Percentiles rank a stretch among this genome's conserved stretches.
Conservation (phyloP, 2,113 vertebrate genomes). For the Chaetura pelagica region DNA sequence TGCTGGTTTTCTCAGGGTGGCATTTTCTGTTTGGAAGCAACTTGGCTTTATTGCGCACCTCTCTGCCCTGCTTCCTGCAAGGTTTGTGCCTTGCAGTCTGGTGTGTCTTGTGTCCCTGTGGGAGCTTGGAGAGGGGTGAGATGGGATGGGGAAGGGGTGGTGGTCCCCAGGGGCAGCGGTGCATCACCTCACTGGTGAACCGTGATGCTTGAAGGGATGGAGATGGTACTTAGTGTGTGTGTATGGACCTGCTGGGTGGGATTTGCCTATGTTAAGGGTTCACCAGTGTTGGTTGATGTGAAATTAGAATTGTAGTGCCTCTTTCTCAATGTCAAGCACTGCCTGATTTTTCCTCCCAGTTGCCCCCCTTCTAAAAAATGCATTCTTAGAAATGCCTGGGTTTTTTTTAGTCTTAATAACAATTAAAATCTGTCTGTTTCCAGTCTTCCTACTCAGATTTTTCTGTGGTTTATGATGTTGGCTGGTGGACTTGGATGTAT, state of each 20-base stretch:
- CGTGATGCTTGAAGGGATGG: neutral
- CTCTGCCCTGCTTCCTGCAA: neutral
- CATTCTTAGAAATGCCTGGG: neutral
- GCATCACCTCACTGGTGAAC: neutral
- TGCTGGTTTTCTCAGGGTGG: neutral
- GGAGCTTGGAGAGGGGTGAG: neutral
- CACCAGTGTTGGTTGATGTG: neutral
- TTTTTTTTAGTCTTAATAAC: neutral
- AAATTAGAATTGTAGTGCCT: neutral
- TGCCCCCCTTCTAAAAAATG: neutral
- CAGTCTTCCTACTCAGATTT: neutral
- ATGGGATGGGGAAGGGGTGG: neutral
- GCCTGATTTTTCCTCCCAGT: neutral
- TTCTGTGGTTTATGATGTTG: neutral
- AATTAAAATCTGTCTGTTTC: neutral
- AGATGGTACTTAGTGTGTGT: neutral
- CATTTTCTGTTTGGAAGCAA: neutral
- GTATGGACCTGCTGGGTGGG: rapidly evolving
- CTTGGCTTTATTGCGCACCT: rapidly evolving
- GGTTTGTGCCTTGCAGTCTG: rapidly evolving
- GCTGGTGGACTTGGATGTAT: neutral
- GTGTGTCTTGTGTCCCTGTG: rapidly evolving
- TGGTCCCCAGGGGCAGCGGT: neutral
- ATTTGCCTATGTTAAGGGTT: neutral
- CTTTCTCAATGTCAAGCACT: neutral